Percentiles rank a stretch among this genome's conserved stretches.
Conservation (phyloP, 2,113 vertebrate genomes). For the Brienomyrus brachyistius region DNA sequence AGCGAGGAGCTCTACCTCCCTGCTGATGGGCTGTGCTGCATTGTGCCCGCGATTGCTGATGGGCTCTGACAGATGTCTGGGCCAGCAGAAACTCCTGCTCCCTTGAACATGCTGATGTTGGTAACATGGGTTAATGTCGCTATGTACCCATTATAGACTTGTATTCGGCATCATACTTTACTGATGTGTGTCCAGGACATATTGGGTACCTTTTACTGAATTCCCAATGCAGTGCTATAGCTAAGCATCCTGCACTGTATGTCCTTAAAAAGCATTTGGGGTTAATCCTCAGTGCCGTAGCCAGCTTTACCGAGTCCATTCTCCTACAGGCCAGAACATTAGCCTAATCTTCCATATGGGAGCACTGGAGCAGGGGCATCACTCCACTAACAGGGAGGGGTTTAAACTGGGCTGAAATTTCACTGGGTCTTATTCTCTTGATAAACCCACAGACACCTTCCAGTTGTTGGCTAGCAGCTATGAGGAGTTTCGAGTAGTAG, state of each 20-base stretch:
- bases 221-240: background rate
- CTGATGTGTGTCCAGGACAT: background rate
- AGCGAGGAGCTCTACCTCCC: conserved; percentile 23
- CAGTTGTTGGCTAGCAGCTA: background rate
- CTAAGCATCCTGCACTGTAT: background rate
- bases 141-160: background rate
- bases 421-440: background rate
- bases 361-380: background rate
- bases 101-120: background rate
- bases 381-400: background rate
- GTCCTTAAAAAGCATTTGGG: background rate
- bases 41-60: background rate
- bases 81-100: background rate
- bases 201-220: background rate
- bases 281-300: background rate
- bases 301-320: background rate
- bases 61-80: background rate
- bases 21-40: background rate
- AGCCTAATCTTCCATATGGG: background rate
- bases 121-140: background rate
- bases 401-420: background rate
- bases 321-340: background rate
- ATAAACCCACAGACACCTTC: background rate
- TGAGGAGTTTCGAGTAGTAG: background rate
- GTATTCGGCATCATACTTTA: background rate